Evolutionary conservation across 2,888 invertebrate species (phyloP).

Genomic region (Podabrus alpinus): DNA sequence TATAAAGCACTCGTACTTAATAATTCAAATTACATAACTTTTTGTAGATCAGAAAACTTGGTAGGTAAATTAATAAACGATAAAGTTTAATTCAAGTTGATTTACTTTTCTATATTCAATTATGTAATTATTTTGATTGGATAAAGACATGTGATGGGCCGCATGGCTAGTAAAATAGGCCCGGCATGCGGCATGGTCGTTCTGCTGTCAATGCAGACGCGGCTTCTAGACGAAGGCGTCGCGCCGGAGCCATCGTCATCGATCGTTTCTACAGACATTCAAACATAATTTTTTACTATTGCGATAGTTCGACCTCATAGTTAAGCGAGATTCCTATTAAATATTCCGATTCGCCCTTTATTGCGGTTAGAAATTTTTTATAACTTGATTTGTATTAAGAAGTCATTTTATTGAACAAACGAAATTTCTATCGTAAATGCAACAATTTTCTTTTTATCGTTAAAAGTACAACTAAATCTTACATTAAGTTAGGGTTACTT

Average conservation of each 20-base stretch:
- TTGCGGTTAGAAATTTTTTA: slow-evolving; percentile 23
- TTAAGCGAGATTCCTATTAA: slow-evolving; percentile 32
- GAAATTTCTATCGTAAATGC: background rate
- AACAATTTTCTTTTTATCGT: background rate
- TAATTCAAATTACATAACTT: background rate
- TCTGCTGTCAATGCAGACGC: slow-evolving; percentile 43
- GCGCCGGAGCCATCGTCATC: slow-evolving; percentile 54
- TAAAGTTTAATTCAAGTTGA: background rate
- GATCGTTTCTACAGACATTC: slow-evolving; percentile 49
- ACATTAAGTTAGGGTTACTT: background rate
- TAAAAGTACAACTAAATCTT: background rate
- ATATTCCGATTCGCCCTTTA: slow-evolving; percentile 33
- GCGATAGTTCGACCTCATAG: slow-evolving; percentile 39
- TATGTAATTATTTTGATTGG: background rate
- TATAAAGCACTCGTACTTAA: too few species aligned
- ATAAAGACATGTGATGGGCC: slow-evolving; percentile 15
- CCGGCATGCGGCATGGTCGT: slow-evolving; percentile 27
- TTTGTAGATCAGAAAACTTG: background rate
- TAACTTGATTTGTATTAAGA: slow-evolving; percentile 13
- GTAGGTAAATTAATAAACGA: background rate
- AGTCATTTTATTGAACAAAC: slow-evolving; percentile 1
- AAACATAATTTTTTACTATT: slow-evolving; percentile 48
- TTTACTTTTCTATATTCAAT: background rate
- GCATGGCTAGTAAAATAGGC: slow-evolving; percentile 20
- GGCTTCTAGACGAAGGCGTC: slow-evolving; percentile 48